These are phyloP conservation scores for Atrina japonica DNA, from an alignment of 2,888 invertebrate species.

Conservation along the genomic window DNA sequence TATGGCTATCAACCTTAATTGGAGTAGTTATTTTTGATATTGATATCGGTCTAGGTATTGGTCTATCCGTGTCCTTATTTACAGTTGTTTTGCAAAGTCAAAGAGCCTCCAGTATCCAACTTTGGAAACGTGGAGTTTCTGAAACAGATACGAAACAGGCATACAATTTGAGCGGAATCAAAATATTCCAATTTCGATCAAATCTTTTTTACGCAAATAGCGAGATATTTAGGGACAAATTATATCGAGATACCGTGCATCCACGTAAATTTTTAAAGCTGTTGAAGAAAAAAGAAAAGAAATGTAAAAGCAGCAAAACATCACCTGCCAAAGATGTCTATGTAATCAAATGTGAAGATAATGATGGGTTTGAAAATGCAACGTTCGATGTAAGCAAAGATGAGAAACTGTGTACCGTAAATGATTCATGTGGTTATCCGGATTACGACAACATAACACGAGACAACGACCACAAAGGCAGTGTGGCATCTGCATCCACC, in stretches of 20 bases:
- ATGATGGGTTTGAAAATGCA: too few relatives aligned
- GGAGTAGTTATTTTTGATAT: constrained; percentile 74
- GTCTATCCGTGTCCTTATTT: constrained; percentile 69
- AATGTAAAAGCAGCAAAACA: too few relatives aligned
- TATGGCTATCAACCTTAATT: constrained; percentile 73
- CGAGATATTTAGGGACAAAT: constrained; percentile 72
- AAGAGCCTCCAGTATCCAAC: constrained; percentile 64
- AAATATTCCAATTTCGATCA: constrained; percentile 74
- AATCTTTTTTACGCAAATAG: constrained; percentile 76
- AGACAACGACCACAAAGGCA: too few relatives aligned
- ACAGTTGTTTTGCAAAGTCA: constrained; percentile 74
- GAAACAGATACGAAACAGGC: constrained; percentile 39
- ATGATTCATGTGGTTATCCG: too few relatives aligned
- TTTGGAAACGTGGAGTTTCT: constrained; percentile 59
- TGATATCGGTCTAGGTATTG: constrained; percentile 74
- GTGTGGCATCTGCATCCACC: too few relatives aligned
- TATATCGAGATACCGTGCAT: constrained; percentile 73
- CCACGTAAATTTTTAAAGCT: constrained; percentile 70
- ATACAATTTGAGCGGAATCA: constrained; percentile 66
- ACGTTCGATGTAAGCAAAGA: too few relatives aligned
- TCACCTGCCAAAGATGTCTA: too few relatives aligned
- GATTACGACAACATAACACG: too few relatives aligned
- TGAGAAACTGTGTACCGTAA: too few relatives aligned
- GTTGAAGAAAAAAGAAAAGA: constrained; percentile 62
- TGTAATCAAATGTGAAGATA: too few relatives aligned